A percentile compares a stretch with the other conserved stretches of the same genome.
Evolutionary conservation across 2,888 invertebrate genomes (phyloP).

Genomic region (Hyppa rectilinea): DNA sequence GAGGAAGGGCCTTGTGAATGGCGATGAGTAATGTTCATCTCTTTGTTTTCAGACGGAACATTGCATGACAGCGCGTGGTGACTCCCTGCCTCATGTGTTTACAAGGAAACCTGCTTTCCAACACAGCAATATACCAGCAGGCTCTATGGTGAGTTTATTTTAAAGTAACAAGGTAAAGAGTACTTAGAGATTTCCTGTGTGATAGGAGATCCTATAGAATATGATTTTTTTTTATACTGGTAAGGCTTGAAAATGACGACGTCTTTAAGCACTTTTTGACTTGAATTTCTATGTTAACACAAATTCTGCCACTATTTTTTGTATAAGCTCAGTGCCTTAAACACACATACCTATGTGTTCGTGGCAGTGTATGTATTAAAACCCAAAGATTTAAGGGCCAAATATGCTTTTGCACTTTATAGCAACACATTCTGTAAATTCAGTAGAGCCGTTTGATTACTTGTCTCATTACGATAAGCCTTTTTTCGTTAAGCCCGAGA

Average conservation of each 20-base stretch:
- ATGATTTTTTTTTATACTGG: too few relatives aligned
- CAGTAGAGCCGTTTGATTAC: neutral
- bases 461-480: slow-evolving; percentile 11
- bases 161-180: neutral
- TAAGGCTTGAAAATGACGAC: neutral
- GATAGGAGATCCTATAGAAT: too few relatives aligned
- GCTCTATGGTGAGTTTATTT: slow-evolving; percentile 73
- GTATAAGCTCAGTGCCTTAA: too few relatives aligned
- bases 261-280: neutral
- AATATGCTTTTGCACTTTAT: neutral
- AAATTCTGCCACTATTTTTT: too few relatives aligned
- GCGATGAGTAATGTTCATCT: slow-evolving; percentile 45
- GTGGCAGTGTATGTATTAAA: too few relatives aligned
- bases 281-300: neutral
- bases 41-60: slow-evolving; percentile 80
- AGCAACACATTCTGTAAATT: slow-evolving; percentile 8
- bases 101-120: slow-evolving; percentile 80
- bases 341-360: too few relatives aligned
- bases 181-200: neutral
- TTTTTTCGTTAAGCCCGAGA: slow-evolving; percentile 22
- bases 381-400: neutral
- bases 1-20: slow-evolving; percentile 47
- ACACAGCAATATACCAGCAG: slow-evolving; percentile 63
- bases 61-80: slow-evolving; percentile 68
- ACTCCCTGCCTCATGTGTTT: slow-evolving; percentile 82